These are phyloP conservation scores for Bergia sp. DNA, from an alignment of 92 coral and sea anemone genomes.

Conservation along the genomic window DNA sequence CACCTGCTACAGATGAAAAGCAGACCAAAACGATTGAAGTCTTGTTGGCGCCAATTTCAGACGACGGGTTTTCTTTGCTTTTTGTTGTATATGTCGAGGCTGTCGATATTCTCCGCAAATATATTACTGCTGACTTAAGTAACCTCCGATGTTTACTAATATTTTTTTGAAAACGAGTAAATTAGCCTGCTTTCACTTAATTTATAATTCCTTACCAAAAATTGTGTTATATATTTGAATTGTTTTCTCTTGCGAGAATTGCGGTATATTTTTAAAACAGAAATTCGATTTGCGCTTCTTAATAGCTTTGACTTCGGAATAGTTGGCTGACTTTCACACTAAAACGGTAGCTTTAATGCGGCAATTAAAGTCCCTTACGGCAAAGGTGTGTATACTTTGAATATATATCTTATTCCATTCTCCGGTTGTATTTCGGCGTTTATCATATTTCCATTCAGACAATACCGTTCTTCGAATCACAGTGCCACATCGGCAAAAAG, in stretches of 20 bases:
- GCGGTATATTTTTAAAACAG: background rate
- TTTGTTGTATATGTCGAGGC: background rate
- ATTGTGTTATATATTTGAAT: too few species aligned
- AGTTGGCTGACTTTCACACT: background rate
- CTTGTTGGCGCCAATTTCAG: slow-evolving; percentile 28
- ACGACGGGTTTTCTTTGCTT: background rate
- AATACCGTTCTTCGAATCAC: background rate
- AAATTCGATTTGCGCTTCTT: background rate
- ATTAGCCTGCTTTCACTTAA: background rate
- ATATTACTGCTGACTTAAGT: background rate
- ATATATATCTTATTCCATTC: too few species aligned
- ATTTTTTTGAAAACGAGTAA: background rate
- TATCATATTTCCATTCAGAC: too few species aligned
- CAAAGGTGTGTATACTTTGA: too few species aligned
- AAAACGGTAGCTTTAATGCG: background rate
- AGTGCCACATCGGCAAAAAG: background rate
- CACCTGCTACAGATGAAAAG: slow-evolving; percentile 40
- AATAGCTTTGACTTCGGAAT: background rate
- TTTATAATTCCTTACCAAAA: background rate
- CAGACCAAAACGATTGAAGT: slow-evolving; percentile 9
- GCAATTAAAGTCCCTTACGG: background rate
- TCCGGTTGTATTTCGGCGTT: too few species aligned
- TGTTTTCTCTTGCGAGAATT: too few species aligned
- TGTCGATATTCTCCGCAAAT: background rate
- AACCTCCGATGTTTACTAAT: background rate